These are phyloP conservation scores for Anorthoa munda DNA, from an alignment of 2,888 invertebrate species.

Conservation along the genomic window DNA sequence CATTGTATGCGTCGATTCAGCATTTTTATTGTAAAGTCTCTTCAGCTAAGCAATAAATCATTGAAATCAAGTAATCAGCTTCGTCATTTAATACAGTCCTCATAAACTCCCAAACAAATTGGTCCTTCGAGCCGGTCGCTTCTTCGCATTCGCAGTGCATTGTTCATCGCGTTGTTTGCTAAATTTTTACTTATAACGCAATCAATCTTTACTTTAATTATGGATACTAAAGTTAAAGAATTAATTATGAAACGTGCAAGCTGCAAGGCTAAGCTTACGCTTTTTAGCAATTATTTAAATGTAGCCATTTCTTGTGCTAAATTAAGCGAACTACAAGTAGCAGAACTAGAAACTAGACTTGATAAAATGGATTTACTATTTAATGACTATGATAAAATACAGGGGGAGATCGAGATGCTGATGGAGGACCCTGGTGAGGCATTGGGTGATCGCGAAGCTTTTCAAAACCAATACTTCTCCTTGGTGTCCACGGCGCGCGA, in stretches of 20 bases:
- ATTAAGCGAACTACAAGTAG: background rate
- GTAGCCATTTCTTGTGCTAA: background rate
- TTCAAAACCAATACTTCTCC: slow-evolving; percentile 21
- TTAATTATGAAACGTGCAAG: slow-evolving; percentile 3
- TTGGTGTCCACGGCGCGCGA: slow-evolving; percentile 19
- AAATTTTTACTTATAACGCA: background rate
- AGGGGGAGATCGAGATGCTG: background rate
- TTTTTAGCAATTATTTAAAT: slow-evolving; percentile 21
- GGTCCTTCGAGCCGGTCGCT: too few species aligned
- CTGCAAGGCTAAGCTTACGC: slow-evolving; percentile 13
- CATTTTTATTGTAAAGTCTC: too few species aligned
- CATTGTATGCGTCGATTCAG: too few species aligned
- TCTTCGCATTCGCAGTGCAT: background rate
- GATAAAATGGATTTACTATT: slow-evolving; percentile 5
- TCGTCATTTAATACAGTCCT: too few species aligned
- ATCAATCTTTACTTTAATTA: background rate
- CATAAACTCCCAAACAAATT: too few species aligned
- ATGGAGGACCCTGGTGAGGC: slow-evolving; percentile 6
- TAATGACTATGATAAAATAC: slow-evolving; percentile 22
- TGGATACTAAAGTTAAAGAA: slow-evolving; percentile 12
- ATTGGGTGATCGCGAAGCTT: slow-evolving; percentile 7
- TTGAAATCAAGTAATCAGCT: too few species aligned
- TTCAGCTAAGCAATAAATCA: too few species aligned
- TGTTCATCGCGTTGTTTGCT: background rate
- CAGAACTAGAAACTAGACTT: slow-evolving; percentile 7